Conservation (phyloP, 2,888 invertebrate species). For the Cephalotes varians region DNA sequence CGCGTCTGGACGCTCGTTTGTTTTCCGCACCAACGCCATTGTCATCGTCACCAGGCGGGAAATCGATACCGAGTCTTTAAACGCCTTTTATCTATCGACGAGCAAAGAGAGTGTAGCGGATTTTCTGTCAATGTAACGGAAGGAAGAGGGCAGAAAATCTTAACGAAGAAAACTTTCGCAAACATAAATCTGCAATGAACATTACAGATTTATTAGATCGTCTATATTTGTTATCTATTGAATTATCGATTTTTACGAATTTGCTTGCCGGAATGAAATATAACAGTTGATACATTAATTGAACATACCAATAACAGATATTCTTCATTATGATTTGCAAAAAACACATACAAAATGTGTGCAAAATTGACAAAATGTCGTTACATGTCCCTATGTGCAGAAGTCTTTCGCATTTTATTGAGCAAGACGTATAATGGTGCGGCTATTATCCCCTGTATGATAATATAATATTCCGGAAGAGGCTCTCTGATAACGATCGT, state of each 20-base stretch:
- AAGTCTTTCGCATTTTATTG: constrained; percentile 11
- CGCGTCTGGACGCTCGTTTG: constrained; percentile 70
- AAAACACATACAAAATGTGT: background rate
- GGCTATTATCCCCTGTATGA: constrained; percentile 64
- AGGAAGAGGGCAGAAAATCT: background rate
- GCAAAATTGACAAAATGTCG: background rate
- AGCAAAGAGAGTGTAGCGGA: constrained; percentile 11
- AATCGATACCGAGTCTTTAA: constrained; percentile 66
- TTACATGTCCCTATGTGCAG: background rate
- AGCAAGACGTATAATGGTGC: constrained; percentile 23
- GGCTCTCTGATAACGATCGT: constrained; percentile 69
- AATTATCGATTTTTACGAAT: background rate
- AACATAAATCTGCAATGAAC: background rate
- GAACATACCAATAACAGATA: background rate
- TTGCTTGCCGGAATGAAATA: background rate
- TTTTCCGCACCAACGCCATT: constrained; percentile 70
- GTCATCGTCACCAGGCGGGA: constrained; percentile 62
- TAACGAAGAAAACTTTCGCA: background rate
- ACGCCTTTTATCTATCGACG: constrained; percentile 44
- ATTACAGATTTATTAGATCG: background rate
- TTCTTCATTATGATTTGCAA: background rate
- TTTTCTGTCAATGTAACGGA: background rate
- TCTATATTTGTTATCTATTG: background rate
- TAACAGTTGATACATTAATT: background rate
- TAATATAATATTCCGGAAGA: constrained; percentile 70